Evolutionary conservation across 2,888 invertebrate genomes (phyloP), one percentile per base, ranked within the genome.

Genomic region (Andrena minutula): DNA sequence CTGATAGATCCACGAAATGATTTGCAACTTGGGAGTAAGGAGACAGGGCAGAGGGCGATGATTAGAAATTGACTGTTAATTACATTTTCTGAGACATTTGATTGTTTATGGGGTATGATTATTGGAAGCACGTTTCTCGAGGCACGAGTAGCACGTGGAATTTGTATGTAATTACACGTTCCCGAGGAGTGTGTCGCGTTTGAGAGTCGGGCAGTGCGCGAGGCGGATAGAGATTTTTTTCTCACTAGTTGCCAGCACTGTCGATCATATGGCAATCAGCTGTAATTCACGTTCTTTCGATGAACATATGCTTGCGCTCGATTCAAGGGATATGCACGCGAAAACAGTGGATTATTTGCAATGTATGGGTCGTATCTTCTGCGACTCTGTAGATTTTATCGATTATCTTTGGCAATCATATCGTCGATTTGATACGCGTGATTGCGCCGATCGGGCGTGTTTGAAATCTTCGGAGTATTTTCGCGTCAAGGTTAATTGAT

Each of bases 241-340:
- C 6, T 1, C 2, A 0, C n/a, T 56, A 4, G 90, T 91, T 92
- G 90, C 82, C 86, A 28, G 47, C 77, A 32, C 74, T 89, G 85
- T 30, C 89, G 90, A 92, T 92, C 92, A 92, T 92, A 91, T 92
- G 92, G 89, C 87, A 89, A 89, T 92, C 92, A 92, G 92, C 92
- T 92, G 92, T 91, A 83, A 81, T 79, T 77, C 86, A 78, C 75
- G 72, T 68, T 83, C 78, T 69, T 63, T 51, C 75, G 32, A 73
- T 69, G 26, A 41, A 75, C 60, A 65, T 69, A 72, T 68, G 64
- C 26, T 51, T 63, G n/a, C 49, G 53, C 26, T 56, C 10, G 61
- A 30, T 70, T 75, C 75, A 23, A 5, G 26, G 49, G 77, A 68
- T 75, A 60, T 61, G 51, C 16, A 41, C 7, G 20, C 53, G 16